Evolutionary conservation across 2,888 invertebrate species (phyloP), one percentile per base, ranked within the genome.

Genomic region (Torymus aiolomorphi): DNA sequence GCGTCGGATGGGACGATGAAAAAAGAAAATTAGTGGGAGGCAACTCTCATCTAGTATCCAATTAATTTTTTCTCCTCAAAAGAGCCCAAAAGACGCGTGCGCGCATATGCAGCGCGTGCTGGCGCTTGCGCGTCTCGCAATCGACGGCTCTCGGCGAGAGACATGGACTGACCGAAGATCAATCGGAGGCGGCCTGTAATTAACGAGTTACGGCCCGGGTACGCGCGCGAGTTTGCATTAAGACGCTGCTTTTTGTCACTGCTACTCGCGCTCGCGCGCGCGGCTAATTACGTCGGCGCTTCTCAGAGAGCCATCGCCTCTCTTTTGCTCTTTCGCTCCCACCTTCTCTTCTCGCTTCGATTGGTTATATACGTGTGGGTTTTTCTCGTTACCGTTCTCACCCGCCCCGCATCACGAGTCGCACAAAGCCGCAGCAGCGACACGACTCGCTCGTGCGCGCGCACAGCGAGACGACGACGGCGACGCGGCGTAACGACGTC

Each of bases 151-250:
- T 24, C 24, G 24, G 24, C 5, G 31, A 31, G 31, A 31, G 31
- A 31, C 42, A 71, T 80, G 75, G 75, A 82, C 83, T 86, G 85
- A 84, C 85, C 87, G 83, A 88, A 88, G 90, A 90, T 90, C 90
- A 90, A 90, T 90, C 90, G 88, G 88, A 84, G 85, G 89, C 89
- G 89, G 89, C 86, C 88, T 90, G 88, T 90, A 90, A 90, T 90
- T 90, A 90, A 90, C 89, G 89, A 88, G 89, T 90, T 89, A 89
- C 87, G 86, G 88, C 87, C 77, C 56, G 56, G 42, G 8, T 42
- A 8, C 42, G 82, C 81, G 83, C 84, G 81, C 85, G 86, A 86
- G 86, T 89, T 90, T 90, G 90, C 90, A 90, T 90, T 88, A 88
- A 88, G 89, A 89, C 88, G 85, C 87, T 84, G 87, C 87, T 90